Evolutionary conservation across 2,888 invertebrate species (phyloP).

Genomic region (Diarsia dahlii): DNA sequence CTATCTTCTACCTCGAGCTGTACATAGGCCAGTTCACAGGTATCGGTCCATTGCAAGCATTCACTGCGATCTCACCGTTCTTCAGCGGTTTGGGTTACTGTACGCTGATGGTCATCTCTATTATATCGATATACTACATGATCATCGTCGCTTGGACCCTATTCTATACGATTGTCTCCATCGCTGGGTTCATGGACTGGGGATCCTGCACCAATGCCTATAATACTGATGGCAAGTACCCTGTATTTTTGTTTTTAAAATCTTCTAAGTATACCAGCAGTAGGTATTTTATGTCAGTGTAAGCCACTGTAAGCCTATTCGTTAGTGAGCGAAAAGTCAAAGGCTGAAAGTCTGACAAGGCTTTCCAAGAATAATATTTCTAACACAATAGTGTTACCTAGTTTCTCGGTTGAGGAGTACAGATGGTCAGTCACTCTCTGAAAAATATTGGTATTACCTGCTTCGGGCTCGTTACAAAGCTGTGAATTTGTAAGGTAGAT

Average conservation of each 20-base stretch:
- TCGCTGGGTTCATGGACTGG: constrained; percentile 92
- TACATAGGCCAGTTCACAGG: constrained; percentile 95
- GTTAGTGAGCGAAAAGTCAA: too few relatives aligned
- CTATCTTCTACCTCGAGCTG: constrained; percentile 95
- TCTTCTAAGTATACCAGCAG: background rate
- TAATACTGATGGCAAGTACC: constrained; percentile 91
- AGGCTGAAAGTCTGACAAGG: too few relatives aligned
- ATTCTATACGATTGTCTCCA: constrained; percentile 94
- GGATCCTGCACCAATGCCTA: constrained; percentile 92
- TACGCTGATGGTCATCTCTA: constrained; percentile 93
- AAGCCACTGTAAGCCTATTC: too few relatives aligned
- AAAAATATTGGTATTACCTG: too few relatives aligned
- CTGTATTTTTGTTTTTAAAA: background rate
- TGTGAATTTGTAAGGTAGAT: too few relatives aligned
- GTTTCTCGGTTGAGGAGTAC: too few relatives aligned
- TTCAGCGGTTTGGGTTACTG: constrained; percentile 92
- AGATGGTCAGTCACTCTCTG: too few relatives aligned
- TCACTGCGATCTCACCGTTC: constrained; percentile 91
- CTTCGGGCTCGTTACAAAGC: too few relatives aligned
- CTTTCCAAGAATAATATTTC: too few relatives aligned
- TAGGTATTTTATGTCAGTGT: background rate
- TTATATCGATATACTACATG: constrained; percentile 95
- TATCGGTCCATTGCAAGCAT: constrained; percentile 93
- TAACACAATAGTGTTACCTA: too few relatives aligned
- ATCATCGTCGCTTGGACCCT: constrained; percentile 95